Percentiles rank a stretch among this genome's conserved stretches.
phyloP scores from a whole-genome alignment of 2,888 invertebrate species.

The Exephanes ischioxanthus region DNA sequence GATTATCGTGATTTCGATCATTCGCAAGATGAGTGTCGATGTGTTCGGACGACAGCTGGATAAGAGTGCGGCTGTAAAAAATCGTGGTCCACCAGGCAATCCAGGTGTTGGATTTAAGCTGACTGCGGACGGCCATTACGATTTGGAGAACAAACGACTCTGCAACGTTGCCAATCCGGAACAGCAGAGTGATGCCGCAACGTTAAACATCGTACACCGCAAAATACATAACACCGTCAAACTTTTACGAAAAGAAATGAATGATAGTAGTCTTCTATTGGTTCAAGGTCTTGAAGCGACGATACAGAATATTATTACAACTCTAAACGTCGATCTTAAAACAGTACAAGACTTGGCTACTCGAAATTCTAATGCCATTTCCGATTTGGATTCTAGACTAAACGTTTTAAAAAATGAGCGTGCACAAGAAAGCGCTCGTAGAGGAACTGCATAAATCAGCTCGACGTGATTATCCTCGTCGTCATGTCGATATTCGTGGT shows the following conservation, averaged over 20 bases:
- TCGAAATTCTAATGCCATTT: too few relatives aligned
- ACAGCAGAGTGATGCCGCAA: neutral
- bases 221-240: neutral
- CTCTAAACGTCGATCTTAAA: too few relatives aligned
- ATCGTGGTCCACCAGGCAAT: constrained; percentile 31
- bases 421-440: neutral
- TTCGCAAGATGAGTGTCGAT: neutral
- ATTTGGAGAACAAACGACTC: constrained; percentile 54
- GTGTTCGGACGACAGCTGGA: neutral
- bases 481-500: constrained; percentile 67
- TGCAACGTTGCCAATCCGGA: constrained; percentile 47
- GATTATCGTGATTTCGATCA: neutral
- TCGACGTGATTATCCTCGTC: constrained; percentile 35
- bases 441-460: constrained; percentile 51
- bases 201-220: constrained; percentile 13
- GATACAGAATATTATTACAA: neutral
- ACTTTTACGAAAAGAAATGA: neutral
- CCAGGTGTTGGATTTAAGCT: constrained; percentile 31
- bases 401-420: too few relatives aligned
- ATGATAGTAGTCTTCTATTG: constrained; percentile 21
- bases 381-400: too few relatives aligned
- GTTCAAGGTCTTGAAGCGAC: constrained; percentile 11
- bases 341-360: too few relatives aligned
- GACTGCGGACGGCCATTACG: constrained; percentile 36
- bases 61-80: constrained; percentile 10